Base-by-base conservation (phyloP, 1,140 invertebrate species). In the Pogonomyrmex barbatus region DNA sequence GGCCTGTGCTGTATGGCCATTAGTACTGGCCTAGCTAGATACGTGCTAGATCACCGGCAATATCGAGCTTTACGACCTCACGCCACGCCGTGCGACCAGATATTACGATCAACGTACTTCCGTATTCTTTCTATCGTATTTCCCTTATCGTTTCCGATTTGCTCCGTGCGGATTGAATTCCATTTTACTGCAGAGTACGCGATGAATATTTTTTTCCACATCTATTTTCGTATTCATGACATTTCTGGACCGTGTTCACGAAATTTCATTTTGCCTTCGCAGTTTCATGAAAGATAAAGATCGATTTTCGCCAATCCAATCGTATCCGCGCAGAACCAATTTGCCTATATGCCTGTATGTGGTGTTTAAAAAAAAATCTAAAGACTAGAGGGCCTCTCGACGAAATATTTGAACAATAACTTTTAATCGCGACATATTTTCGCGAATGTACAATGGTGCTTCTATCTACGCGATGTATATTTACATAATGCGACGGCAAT, bases 201-300 rank as follows among this genome's bases (percentile, higher is more conserved):
- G 9, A 71, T 60, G 79, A 82, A 82, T 60, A 71, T 47, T 58
- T 82, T 17, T 42, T 17, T 5, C 39, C 30, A 58, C 30, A 24
- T 82, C 56, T 58, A 73, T 47, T 58, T 71, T 82, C 78, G 71
- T 71, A 58, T 58, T 81, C 52, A 81, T 81, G 63, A 71, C 52
- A 17, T 71, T 82, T 33, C 17, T 30, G 33, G 39, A 10, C 24
- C 52, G 30, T 45, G 50, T 47, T 58, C 4, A 6, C 39, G 17
- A 81, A 68, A 58, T 73, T 82, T 45, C 10, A 42, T 71, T 82
- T 82, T 45, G 17, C 39, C n/a, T 39, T 9, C 17, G 17, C 47
- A 58, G 30, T 36, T 39, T 33, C 47, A 33, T 6, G 33, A 24
- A 24, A 24, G 58, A 62, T 54, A n/a, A 82, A 60, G 39, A 36